These are phyloP conservation scores for Pyrocoelia pectoralis DNA, from an alignment of 2,888 invertebrate species.

Conservation along the genomic window DNA sequence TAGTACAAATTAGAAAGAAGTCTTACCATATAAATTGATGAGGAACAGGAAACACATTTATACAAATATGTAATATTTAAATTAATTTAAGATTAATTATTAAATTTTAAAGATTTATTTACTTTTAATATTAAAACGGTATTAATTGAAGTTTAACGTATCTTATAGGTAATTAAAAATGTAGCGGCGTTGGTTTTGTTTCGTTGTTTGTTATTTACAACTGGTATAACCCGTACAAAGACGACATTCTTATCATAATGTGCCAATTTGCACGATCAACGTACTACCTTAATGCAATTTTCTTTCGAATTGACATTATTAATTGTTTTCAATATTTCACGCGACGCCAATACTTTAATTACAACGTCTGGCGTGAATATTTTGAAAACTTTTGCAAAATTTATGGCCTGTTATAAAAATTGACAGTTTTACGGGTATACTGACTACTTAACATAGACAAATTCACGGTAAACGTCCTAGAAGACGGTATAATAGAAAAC, in stretches of 20 bases:
- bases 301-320: slow-evolving; percentile 29
- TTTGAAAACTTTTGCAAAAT: too few species aligned
- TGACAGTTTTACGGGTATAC: too few species aligned
- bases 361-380: slow-evolving; percentile 13
- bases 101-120: slow-evolving; percentile 15
- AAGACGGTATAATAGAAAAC: too few species aligned
- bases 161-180: slow-evolving; percentile 24
- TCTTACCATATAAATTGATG: neutral
- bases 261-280: slow-evolving; percentile 29
- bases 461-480: too few species aligned
- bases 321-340: slow-evolving; percentile 30
- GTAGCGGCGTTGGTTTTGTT: slow-evolving; percentile 14
- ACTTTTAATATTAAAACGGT: slow-evolving; percentile 16
- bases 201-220: slow-evolving; percentile 11
- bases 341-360: slow-evolving; percentile 30
- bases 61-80: neutral
- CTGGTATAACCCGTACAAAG: slow-evolving; percentile 17
- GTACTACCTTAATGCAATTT: slow-evolving; percentile 27
- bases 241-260: slow-evolving; percentile 33
- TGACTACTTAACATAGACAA: too few species aligned
- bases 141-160: slow-evolving; percentile 20
- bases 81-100: neutral
- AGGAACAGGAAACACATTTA: neutral
- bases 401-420: too few species aligned
- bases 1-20: slow-evolving; percentile 7